Conservation (phyloP, 2,113 vertebrate genomes). For the Syrrhaptes paradoxus region DNA sequence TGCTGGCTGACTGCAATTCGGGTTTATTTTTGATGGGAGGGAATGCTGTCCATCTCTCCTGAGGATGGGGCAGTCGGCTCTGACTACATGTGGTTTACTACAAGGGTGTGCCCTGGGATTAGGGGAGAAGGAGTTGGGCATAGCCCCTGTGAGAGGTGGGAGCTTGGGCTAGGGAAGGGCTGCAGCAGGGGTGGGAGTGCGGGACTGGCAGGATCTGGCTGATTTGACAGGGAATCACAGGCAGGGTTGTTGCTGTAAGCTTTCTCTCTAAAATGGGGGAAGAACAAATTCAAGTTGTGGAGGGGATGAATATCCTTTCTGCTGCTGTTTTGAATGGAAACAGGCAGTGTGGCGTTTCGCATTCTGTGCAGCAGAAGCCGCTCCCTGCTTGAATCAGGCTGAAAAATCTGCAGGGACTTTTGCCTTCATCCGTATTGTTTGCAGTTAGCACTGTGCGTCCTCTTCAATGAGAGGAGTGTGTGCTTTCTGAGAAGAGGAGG, state of each 20-base stretch:
- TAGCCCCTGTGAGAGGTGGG: background rate
- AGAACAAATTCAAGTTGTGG: background rate
- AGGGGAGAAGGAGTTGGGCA: background rate
- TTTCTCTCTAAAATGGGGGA: background rate
- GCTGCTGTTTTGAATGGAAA: background rate
- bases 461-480: background rate
- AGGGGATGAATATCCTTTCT: background rate
- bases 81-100: background rate
- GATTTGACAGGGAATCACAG: fast-evolving
- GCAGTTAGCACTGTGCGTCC: background rate
- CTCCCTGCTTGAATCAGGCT: conserved; percentile 20
- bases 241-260: background rate
- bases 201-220: background rate
- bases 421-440: background rate
- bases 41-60: background rate
- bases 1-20: background rate
- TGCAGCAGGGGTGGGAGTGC: background rate
- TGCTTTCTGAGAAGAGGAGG: background rate
- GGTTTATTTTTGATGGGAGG: background rate
- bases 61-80: background rate
- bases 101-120: background rate
- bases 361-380: background rate
- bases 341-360: background rate
- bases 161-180: background rate
- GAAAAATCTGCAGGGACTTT: conserved; percentile 28